A percentile compares a stretch with the other conserved stretches of the same genome.
Conservation (phyloP, 2,113 vertebrate species). For the Hystrix cristata region DNA sequence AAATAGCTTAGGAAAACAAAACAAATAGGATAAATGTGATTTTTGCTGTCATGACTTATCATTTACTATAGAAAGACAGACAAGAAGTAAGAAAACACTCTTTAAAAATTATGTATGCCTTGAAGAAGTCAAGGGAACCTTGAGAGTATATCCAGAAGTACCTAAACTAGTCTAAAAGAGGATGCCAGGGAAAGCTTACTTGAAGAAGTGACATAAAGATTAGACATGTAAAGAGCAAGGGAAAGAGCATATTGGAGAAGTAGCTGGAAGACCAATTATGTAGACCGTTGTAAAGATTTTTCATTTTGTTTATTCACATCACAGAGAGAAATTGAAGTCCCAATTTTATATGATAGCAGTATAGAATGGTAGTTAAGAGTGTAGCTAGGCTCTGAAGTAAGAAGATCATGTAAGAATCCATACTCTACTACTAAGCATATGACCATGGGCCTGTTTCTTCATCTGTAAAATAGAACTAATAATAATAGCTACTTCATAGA, state of each 20-base stretch:
- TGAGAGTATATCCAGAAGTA: neutral
- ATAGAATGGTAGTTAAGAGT: neutral
- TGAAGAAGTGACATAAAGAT: neutral
- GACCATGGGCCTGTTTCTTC: neutral
- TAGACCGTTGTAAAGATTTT: neutral
- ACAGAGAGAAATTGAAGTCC: neutral
- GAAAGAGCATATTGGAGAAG: neutral
- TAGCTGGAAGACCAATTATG: neutral
- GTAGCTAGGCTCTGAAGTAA: neutral
- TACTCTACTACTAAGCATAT: neutral
- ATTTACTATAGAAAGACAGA: neutral
- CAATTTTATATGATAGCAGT: neutral
- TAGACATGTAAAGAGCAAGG: neutral
- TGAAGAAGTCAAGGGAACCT: neutral
- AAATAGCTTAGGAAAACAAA: slow-evolving; percentile 21
- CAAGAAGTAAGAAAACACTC: neutral
- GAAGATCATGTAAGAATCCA: neutral
- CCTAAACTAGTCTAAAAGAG: neutral
- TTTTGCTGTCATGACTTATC: neutral
- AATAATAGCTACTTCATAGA: neutral
- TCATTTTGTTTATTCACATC: slow-evolving; percentile 31
- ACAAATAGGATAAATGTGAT: slow-evolving; percentile 13
- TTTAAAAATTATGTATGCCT: neutral
- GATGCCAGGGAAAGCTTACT: neutral
- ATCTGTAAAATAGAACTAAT: neutral